These are phyloP conservation scores for Serripes groenlandicus DNA, from an alignment of 2,888 invertebrate genomes.

Conservation along the genomic window DNA sequence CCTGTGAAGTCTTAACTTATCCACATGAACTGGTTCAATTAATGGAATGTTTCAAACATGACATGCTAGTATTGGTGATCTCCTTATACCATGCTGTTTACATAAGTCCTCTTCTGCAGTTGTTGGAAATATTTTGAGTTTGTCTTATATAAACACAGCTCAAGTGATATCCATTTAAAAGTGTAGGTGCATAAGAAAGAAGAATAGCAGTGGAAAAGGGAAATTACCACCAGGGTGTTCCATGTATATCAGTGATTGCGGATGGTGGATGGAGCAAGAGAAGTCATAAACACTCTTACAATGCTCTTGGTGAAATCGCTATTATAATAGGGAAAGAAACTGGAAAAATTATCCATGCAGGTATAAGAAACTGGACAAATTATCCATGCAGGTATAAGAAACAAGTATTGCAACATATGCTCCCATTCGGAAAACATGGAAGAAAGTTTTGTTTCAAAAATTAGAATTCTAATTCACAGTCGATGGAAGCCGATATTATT, in stretches of 20 bases:
- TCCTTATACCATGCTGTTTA: no score
- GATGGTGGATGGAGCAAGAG: slow-evolving; percentile 69
- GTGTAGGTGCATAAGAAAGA: slow-evolving; percentile 51
- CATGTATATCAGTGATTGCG: slow-evolving; percentile 62
- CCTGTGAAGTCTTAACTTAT: no score
- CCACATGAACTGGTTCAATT: no score
- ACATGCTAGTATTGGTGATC: no score
- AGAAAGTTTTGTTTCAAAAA: slow-evolving; percentile 53
- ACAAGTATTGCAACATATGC: slow-evolving; percentile 66
- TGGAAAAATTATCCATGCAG: no score
- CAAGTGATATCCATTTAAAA: no score
- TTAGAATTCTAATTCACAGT: slow-evolving; percentile 50
- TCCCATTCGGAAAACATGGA: slow-evolving; percentile 22
- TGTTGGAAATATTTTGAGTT: no score
- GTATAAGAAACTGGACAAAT: no score
- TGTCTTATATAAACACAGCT: no score
- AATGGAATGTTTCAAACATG: no score
- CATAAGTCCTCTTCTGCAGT: no score
- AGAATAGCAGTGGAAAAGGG: slow-evolving; percentile 49
- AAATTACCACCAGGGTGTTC: slow-evolving; percentile 57
- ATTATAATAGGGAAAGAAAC: slow-evolving; percentile 64
- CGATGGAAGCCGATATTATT: slow-evolving; percentile 59
- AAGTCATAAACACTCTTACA: slow-evolving; percentile 63
- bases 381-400: slow-evolving; percentile 62
- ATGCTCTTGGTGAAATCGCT: slow-evolving; percentile 64